phyloP scores from a whole-genome alignment of 2,113 vertebrate species.

The Euleptes europaea region DNA sequence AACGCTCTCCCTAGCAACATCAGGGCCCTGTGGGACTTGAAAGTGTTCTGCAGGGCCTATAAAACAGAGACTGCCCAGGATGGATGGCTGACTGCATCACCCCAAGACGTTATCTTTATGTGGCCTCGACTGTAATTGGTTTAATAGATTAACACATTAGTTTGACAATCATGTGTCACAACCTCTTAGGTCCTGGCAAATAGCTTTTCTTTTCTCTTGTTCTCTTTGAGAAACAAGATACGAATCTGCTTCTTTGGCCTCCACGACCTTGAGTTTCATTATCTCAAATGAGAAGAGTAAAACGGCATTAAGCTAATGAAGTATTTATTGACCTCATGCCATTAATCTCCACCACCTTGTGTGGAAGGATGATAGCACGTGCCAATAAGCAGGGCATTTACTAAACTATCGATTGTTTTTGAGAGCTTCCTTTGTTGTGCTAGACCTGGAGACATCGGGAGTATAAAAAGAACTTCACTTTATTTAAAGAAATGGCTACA shows the following conservation, averaged over 20 bases:
- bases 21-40: too few species aligned
- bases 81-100: neutral
- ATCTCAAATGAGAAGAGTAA: slow-evolving; percentile 15
- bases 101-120: neutral
- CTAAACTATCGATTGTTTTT: neutral
- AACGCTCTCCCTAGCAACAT: too few species aligned
- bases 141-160: neutral
- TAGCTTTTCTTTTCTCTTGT: slow-evolving; percentile 5
- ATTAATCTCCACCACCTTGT: neutral
- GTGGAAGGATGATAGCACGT: slow-evolving; percentile 1
- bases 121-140: neutral
- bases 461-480: accelerated
- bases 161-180: neutral
- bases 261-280: slow-evolving; percentile 3
- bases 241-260: neutral
- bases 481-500: neutral
- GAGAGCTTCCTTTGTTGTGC: neutral
- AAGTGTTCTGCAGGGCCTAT: too few species aligned
- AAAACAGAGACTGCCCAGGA: neutral
- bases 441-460: neutral
- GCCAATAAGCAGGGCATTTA: neutral
- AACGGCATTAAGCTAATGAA: neutral
- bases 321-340: neutral
- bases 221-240: neutral
- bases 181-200: neutral